These are phyloP conservation scores for Xestia rhomboidea DNA, from an alignment of 2,888 invertebrate genomes.

Conservation along the genomic window DNA sequence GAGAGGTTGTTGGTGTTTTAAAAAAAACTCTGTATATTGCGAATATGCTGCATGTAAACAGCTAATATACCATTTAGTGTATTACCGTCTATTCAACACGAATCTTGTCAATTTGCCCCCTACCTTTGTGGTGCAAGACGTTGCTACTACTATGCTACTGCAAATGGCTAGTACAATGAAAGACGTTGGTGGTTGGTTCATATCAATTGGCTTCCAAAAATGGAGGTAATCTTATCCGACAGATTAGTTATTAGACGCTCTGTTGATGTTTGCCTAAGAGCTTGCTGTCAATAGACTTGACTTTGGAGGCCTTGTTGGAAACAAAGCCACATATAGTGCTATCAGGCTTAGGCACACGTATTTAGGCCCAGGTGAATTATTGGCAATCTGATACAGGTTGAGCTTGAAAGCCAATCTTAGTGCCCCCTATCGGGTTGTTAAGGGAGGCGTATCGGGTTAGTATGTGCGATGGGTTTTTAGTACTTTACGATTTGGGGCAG, in stretches of 20 bases:
- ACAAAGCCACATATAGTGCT: slow-evolving; percentile 12
- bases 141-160: neutral
- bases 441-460: slow-evolving; percentile 6
- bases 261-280: slow-evolving; percentile 10
- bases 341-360: slow-evolving; percentile 7
- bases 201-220: neutral
- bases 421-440: slow-evolving; percentile 15
- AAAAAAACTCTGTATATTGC: no score
- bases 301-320: neutral
- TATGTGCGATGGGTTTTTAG: slow-evolving; percentile 20
- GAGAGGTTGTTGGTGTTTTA: no score
- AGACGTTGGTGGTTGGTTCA: neutral
- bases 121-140: slow-evolving; percentile 31
- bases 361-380: slow-evolving; percentile 36
- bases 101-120: slow-evolving; percentile 22
- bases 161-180: slow-evolving; percentile 6
- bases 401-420: slow-evolving; percentile 40
- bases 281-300: neutral
- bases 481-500: slow-evolving; percentile 3
- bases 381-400: slow-evolving; percentile 40
- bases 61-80: neutral
- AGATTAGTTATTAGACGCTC: slow-evolving; percentile 13
- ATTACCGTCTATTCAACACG: neutral
- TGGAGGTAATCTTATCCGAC: neutral
- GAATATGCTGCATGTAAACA: neutral